A percentile compares a stretch with the other conserved stretches of the same genome.
These are phyloP conservation scores for Actenoides hombroni DNA, from an alignment of 2,113 vertebrate species.

Conservation along the genomic window DNA sequence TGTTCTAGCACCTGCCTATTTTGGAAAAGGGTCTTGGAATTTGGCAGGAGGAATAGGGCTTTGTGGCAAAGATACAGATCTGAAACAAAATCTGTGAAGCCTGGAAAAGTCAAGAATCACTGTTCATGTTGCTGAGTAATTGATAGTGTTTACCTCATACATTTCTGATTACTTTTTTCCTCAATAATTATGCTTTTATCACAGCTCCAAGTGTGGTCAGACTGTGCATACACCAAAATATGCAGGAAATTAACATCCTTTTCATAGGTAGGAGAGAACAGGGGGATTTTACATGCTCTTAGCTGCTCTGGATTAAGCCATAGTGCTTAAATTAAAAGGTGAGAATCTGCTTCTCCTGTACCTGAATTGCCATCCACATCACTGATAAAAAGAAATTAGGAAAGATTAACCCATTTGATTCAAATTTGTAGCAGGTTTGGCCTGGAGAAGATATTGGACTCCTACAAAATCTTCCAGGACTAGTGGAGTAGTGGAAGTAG, in stretches of 20 bases:
- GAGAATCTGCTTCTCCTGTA: not conserved
- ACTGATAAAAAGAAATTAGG: not conserved
- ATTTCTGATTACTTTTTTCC: not conserved
- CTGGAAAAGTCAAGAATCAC: not conserved
- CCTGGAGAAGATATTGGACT: not conserved
- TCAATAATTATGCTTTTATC: not conserved
- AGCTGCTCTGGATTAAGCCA: not conserved
- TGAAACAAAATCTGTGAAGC: not conserved
- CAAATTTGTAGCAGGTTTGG: not conserved
- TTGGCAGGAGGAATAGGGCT: not conserved
- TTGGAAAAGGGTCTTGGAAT: not conserved
- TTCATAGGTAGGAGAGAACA: not conserved
- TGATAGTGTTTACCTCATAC: not conserved
- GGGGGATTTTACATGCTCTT: not conserved
- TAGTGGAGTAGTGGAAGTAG: not conserved
- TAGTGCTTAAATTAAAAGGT: not conserved
- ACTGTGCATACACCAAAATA: not conserved
- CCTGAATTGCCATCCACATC: not conserved
- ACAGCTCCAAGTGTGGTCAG: not conserved
- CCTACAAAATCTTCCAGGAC: not conserved
- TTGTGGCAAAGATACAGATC: not conserved
- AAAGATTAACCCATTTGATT: not conserved
- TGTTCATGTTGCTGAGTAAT: not conserved
- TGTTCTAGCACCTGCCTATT: not conserved
- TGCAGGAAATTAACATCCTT: conserved; percentile 2